Evolutionary conservation across 2,797 vertebrate species (phyloP), one percentile per base, ranked within the genome.

Genomic region (Pangasius macronema): DNA sequence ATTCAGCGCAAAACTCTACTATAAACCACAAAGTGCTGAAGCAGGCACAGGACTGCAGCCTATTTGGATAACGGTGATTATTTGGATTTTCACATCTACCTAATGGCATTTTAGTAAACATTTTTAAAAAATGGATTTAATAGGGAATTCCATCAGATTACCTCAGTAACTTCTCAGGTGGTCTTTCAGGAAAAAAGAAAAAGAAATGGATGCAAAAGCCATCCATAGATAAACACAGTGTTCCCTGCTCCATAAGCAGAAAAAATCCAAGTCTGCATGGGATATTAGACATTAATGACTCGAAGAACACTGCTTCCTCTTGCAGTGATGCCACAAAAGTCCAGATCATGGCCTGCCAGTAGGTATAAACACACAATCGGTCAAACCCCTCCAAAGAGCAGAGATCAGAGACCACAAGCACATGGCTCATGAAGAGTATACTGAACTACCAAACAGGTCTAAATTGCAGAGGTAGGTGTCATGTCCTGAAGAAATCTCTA

Each of bases 221-320:
- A 27, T 82, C 79, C 59, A 22, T 13, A 49, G 53, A 85, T 73
- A 86, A 59, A 77, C 59, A 85, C 49, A 61, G 73, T 42, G 84
- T 67, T 79, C 79, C 10, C 27, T 72, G 51, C 67, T 36, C 51
- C 11, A 39, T 59, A 76, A 55, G 86, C 86, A 67, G 59, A n/a
- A 65, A 27, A 33, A 73, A 49, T 75, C 20, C 24, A 81, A 67
- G 57, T 42, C 46, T 81, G 81, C 68, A 84, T 82, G 81, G 84
- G 86, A 86, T 84, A 82, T 72, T 68, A 82, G 85, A 84, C 36
- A 73, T 33, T 61, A 36, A 59, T 86, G 87, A 84, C 72, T 76
- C 85, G 33, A 76, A 75, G 68, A 84, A 59, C 67, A 84, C 33
- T 20, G 72, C 84, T 88, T 80, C 80, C 72, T 82, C 75, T 86